Evolutionary conservation across 2,113 vertebrate genomes (phyloP), one percentile per base, ranked within the genome.

Genomic region (Origma solitaria): DNA sequence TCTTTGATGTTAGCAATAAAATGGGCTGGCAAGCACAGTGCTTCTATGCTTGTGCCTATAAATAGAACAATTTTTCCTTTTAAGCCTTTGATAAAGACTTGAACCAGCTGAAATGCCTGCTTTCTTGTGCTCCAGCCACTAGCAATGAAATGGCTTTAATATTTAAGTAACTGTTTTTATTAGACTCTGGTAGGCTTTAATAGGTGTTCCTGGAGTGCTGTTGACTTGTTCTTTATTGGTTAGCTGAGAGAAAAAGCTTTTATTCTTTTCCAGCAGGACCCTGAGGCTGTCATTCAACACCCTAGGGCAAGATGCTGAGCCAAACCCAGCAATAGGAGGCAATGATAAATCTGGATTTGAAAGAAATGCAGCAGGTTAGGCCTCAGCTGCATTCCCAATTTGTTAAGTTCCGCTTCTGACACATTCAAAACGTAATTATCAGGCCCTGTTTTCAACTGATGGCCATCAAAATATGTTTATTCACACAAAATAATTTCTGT

Each of bases 101-200:
- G 40, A 88, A 75, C 51, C 30, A 68, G 19, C 86, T 87, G 78
- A 89, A 95, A 81, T 8, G 35, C 18, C 60, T 92, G 73, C 78
- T 95, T 86, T 84, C 82, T 92, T 69, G 11, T 72, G 31, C 87
- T 95, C 50, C 88, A 93, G 80, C 78, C 73, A 86, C 75, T 78
- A 62, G 86, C 91, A 91, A 82, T 87, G 80, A 94, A 96, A 95
- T 89, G 47, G 47, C 53, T 92, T 93, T 84, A 90, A 89, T 92
- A 92, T 92, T 96, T 88, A 91, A 95, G 78, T 86, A 91, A 90
- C 85, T 92, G 61, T 80, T 95, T 95, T 96, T 94, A 96, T 94
- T 92, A 85, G 91, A 25, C 78, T 94, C 82, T 91, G 66, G 37
- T 92, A 94, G 91, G 53, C 79, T 95, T 96, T 91, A 94, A 87